Conservation (phyloP, 2,888 invertebrate genomes). For the Busseola fusca region DNA sequence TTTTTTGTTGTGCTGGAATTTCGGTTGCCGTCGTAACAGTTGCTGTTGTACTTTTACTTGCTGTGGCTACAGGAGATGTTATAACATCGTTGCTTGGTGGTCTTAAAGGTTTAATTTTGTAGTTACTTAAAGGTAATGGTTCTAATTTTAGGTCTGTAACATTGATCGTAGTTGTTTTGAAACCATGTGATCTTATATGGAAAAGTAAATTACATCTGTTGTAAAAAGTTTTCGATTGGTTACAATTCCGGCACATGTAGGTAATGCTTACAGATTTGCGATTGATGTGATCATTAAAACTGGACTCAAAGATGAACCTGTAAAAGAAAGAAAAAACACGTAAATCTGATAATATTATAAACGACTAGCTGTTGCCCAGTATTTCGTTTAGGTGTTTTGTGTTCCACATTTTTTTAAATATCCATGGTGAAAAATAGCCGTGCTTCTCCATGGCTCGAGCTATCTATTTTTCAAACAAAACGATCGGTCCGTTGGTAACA, state of each 20-base stretch:
- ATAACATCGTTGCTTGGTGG: slow-evolving; percentile 6
- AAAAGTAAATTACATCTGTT: slow-evolving; percentile 84
- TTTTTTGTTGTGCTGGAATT: slow-evolving; percentile 6
- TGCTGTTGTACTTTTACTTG: slow-evolving; percentile 7
- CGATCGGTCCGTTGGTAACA: slow-evolving; percentile 1
- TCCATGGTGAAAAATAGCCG: background rate
- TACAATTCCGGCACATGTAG: slow-evolving; percentile 79
- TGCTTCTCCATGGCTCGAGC: background rate
- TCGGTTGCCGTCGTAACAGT: background rate
- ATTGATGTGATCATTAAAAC: slow-evolving; percentile 78
- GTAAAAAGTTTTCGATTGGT: slow-evolving; percentile 75
- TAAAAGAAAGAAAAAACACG: slow-evolving; percentile 58
- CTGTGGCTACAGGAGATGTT: slow-evolving; percentile 1
- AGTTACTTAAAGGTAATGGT: slow-evolving; percentile 75
- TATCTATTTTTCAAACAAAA: background rate
- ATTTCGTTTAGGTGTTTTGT: background rate
- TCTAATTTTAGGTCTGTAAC: slow-evolving; percentile 81
- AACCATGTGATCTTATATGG: slow-evolving; percentile 85
- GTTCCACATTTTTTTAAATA: background rate
- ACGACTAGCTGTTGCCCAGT: background rate
- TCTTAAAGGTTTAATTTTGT: slow-evolving; percentile 54
- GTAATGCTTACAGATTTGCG: slow-evolving; percentile 84
- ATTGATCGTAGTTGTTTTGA: slow-evolving; percentile 85
- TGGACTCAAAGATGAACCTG: slow-evolving; percentile 83
- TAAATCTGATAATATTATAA: background rate